phyloP scores from a whole-genome alignment of 30 jellyfish, hydroid and myxozoan species.

The Turritopsis rubra region DNA sequence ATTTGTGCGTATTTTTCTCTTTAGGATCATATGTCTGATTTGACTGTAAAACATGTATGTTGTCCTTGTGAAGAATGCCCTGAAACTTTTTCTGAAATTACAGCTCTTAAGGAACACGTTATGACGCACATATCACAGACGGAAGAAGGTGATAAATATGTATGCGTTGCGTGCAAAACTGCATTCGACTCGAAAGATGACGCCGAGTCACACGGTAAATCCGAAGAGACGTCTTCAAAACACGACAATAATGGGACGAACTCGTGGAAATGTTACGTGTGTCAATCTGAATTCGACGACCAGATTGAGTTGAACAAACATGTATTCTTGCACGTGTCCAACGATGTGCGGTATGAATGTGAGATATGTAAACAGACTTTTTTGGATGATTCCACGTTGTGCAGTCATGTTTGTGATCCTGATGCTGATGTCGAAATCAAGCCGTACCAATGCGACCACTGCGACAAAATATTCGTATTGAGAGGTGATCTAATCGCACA shows the following conservation, averaged over 20 bases:
- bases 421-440: neutral
- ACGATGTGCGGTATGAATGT: neutral
- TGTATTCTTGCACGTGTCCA: neutral
- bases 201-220: neutral
- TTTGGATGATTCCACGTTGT: neutral
- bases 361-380: neutral
- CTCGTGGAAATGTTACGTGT: neutral
- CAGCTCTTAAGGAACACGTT: neutral
- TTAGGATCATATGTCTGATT: neutral
- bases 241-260: neutral
- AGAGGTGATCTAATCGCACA: neutral
- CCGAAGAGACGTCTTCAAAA: neutral
- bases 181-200: neutral
- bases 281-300: neutral
- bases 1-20: neutral
- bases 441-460: slow-evolving; percentile 5
- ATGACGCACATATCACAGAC: neutral
- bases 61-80: neutral
- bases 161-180: neutral
- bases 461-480: slow-evolving; percentile 2
- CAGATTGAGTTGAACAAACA: neutral
- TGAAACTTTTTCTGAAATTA: neutral
- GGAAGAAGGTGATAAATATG: neutral
- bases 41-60: neutral
- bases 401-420: neutral